A percentile compares a stretch with the other conserved stretches of the same genome.
Evolutionary conservation across 2,797 vertebrate genomes (phyloP).

Genomic region (Bufotes viridis): DNA sequence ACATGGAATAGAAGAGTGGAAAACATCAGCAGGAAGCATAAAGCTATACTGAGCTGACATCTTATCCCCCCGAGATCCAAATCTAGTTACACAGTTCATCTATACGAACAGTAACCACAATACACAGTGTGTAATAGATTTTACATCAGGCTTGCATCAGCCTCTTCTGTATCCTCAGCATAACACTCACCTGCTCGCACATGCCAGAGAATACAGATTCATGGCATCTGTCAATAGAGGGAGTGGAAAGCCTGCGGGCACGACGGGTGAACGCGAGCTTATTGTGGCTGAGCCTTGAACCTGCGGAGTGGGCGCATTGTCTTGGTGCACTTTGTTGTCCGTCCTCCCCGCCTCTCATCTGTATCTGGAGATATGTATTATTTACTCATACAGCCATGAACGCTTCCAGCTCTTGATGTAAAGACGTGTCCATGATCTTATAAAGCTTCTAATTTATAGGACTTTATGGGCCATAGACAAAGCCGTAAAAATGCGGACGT

Average conservation of each 20-base stretch:
- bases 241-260: background rate
- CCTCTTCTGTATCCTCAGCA: background rate
- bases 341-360: background rate
- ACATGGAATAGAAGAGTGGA: constrained; percentile 17
- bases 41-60: constrained; percentile 23
- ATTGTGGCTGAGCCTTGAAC: background rate
- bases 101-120: constrained; percentile 47
- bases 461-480: background rate
- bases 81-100: constrained; percentile 50
- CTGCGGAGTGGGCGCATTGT: background rate
- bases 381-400: background rate
- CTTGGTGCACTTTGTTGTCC: background rate
- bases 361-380: background rate
- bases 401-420: background rate
- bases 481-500: background rate
- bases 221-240: background rate
- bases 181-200: constrained; percentile 35
- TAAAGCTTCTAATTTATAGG: background rate
- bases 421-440: background rate
- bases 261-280: background rate
- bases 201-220: background rate
- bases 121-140: constrained; percentile 52
- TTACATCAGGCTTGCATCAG: constrained; percentile 63
- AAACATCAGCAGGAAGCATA: constrained; percentile 48
- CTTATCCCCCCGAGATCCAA: constrained; percentile 17